Evolutionary conservation across 2,797 vertebrate genomes (phyloP).

Genomic region (Numenius phaeopus): DNA sequence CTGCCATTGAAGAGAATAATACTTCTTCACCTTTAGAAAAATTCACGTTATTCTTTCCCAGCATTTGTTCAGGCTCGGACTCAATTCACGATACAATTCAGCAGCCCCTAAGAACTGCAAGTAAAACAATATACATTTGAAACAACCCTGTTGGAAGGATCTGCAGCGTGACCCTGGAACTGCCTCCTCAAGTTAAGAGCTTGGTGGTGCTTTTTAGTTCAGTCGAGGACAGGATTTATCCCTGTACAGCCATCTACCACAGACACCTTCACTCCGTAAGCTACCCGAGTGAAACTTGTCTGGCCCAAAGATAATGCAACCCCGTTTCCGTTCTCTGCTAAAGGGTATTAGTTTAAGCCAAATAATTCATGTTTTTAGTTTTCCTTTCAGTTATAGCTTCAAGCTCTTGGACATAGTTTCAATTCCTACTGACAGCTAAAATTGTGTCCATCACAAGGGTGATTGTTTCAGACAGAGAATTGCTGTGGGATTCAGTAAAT

Average conservation of each 20-base stretch:
- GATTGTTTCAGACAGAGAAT: slow-evolving; percentile 2
- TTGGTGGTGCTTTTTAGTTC: neutral
- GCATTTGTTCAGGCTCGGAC: neutral
- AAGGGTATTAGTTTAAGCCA: neutral
- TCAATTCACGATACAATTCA: neutral
- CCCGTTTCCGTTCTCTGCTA: neutral
- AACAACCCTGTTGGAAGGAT: neutral
- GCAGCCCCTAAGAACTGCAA: neutral
- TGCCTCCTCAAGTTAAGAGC: neutral
- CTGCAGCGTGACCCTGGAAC: neutral
- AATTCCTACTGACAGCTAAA: slow-evolving; percentile 7
- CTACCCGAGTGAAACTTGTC: neutral
- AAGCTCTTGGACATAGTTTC: neutral
- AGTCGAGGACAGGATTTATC: neutral
- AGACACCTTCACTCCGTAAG: neutral
- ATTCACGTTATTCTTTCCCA: neutral
- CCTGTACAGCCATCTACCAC: neutral
- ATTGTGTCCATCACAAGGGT: neutral
- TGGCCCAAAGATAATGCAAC: neutral
- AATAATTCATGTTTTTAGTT: neutral
- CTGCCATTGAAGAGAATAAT: neutral
- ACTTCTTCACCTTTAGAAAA: neutral
- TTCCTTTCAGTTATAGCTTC: neutral
- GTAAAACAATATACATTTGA: neutral
- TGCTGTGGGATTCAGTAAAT: slow-evolving; percentile 33